These are phyloP conservation scores for Parnassius orleans DNA, from an alignment of 2,888 invertebrate genomes.

Conservation along the genomic window DNA sequence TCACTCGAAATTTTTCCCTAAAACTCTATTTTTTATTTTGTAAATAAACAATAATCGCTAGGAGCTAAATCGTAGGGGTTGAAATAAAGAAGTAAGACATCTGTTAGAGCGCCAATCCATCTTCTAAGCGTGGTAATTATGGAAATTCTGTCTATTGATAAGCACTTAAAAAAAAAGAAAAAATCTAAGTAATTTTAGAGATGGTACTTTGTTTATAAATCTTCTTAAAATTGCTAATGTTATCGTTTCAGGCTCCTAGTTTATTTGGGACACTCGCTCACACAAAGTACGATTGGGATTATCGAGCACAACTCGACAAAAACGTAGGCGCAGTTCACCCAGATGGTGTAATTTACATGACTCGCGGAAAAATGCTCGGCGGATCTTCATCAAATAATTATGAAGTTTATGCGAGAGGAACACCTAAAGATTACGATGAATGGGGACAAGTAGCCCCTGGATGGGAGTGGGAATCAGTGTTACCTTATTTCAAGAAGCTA, in stretches of 20 bases:
- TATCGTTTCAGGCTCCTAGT: slow-evolving; percentile 42
- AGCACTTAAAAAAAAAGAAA: no score
- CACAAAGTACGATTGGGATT: slow-evolving; percentile 44
- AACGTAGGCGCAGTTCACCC: slow-evolving; percentile 38
- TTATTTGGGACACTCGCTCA: slow-evolving; percentile 38
- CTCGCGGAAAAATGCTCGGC: slow-evolving; percentile 46
- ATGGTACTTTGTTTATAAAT: background rate
- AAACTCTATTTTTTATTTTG: no score
- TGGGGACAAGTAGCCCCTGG: slow-evolving; percentile 42
- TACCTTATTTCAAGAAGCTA: slow-evolving; percentile 45
- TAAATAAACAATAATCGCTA: no score
- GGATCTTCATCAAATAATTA: slow-evolving; percentile 45
- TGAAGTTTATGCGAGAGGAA: slow-evolving; percentile 44
- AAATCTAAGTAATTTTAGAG: no score
- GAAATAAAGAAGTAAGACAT: no score
- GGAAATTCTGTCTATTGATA: no score
- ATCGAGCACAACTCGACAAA: slow-evolving; percentile 37
- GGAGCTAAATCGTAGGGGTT: no score
- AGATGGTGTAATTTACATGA: slow-evolving; percentile 35
- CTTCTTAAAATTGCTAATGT: background rate
- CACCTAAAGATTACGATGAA: slow-evolving; percentile 42
- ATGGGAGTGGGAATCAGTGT: slow-evolving; percentile 42
- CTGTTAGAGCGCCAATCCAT: no score
- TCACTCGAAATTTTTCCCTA: no score
- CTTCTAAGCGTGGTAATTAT: no score